These are phyloP conservation scores for Nephrotoma guestfalica DNA, from an alignment of 2,888 invertebrate species.

Conservation along the genomic window DNA sequence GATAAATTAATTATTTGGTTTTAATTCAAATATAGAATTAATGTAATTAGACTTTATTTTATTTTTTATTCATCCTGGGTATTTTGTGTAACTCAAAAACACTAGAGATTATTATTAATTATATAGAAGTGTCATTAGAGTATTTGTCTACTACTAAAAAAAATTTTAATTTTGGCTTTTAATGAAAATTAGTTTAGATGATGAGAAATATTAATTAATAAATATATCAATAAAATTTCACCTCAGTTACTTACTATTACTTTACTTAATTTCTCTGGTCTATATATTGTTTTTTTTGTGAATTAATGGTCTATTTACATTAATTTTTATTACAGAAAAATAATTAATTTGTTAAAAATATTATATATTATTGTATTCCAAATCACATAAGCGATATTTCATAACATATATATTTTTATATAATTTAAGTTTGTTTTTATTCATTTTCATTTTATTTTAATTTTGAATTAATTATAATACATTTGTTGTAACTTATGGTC, in stretches of 20 bases:
- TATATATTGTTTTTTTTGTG: not conserved
- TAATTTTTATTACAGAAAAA: not conserved
- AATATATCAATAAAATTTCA: not conserved
- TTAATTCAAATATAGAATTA: not conserved
- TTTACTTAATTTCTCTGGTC: not conserved
- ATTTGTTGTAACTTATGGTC: slow-evolving; percentile 4
- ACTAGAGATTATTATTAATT: not conserved
- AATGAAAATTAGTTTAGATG: not conserved
- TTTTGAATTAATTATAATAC: not conserved
- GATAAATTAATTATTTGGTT: not conserved
- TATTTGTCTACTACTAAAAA: not conserved
- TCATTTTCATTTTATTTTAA: not conserved
- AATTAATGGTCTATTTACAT: not conserved
- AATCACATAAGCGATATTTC: not conserved
- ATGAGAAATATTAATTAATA: not conserved
- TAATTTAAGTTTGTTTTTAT: not conserved
- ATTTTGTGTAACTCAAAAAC: not conserved
- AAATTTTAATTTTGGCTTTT: not conserved
- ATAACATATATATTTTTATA: not conserved
- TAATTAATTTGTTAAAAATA: not conserved
- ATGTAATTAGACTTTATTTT: not conserved
- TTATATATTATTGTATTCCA: not conserved
- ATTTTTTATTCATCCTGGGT: not conserved
- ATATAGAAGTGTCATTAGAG: not conserved
- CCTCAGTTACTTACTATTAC: not conserved